Conservation (phyloP, 1,140 invertebrate species). For the Sycobia sp. region DNA sequence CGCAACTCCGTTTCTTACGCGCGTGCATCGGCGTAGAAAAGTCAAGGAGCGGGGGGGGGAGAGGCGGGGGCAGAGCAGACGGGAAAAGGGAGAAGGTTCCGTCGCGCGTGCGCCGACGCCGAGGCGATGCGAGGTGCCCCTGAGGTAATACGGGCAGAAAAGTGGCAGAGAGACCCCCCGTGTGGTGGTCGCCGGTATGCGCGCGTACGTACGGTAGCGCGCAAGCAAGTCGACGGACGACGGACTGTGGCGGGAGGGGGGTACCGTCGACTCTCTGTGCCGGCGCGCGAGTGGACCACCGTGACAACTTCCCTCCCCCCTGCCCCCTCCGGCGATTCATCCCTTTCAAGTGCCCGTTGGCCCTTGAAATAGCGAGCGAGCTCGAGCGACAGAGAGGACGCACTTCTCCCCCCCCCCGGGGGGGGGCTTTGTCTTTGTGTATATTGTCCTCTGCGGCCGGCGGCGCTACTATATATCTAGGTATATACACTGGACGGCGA, state of each 20-base stretch:
- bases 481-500: no score
- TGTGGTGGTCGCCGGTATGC: conserved; percentile 16
- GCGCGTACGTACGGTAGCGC: conserved; percentile 48
- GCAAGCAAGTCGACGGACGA: background rate
- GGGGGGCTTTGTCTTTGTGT: no score
- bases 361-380: background rate
- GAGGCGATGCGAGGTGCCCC: no score
- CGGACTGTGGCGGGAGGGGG: no score
- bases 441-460: no score
- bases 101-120: no score
- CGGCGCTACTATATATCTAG: no score
- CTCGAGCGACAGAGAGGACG: conserved; percentile 28
- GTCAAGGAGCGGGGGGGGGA: background rate
- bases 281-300: conserved; percentile 49
- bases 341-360: conserved; percentile 32
- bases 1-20: no score
- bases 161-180: conserved; percentile 48
- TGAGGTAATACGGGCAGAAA: conserved; percentile 36
- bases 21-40: background rate
- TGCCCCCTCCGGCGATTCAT: no score
- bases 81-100: no score
- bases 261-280: no score
- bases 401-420: no score
- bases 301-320: conserved; percentile 48
- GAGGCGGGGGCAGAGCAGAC: conserved; percentile 12